Base-by-base conservation (phyloP, 2,888 invertebrate genomes). In the Volucella bombylans region DNA sequence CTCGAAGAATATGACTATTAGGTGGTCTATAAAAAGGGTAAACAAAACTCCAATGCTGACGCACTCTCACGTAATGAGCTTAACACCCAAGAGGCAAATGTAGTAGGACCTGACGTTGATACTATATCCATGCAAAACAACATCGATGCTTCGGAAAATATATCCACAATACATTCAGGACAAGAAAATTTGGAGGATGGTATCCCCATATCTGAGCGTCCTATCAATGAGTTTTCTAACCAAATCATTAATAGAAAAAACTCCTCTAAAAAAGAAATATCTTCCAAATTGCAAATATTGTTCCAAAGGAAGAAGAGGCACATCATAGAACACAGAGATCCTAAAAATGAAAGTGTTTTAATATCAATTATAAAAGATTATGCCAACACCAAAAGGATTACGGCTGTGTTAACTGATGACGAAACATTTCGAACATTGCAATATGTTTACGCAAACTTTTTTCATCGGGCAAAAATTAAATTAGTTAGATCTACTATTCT, bases 121-220 rank as follows among this genome's bases (percentile, higher is more conserved):
- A 38, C 9, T 14, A 10, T 49, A 43, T 68, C 55, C 4, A 15
- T 57, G 31, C 43, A 55, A 43, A 68, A 68, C 43, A 68, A 50
- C 18, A 39, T 71, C 18, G 52, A 71, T 39, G n/a, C 18, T 31
- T 57, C 76, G 12, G 54, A 43, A 31, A 61, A 50, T 52, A 3
- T 14, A 47, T 39, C 23, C 2, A 79, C 77, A 4, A 45, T 73
- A 39, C 61, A 72, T 49, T 61, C 54, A 12, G 69, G 43, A 14
- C 8, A 55, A 11, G 67, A 82, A 43, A 67, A 79, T 38, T 18
- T 59, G 52, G 12, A 67, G n/a, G 67, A 82, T n/a, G 68, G 43
- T 14, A 79, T 83, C 10, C 69, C 55, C 1, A 73, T 83, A 18
- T 68, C 69, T 1, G 78, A 68, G 52, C 77, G 78, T 61, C 68